These are phyloP conservation scores for Halocynthia aurantium DNA, from an alignment of 23 tunicate species.

Conservation along the genomic window DNA sequence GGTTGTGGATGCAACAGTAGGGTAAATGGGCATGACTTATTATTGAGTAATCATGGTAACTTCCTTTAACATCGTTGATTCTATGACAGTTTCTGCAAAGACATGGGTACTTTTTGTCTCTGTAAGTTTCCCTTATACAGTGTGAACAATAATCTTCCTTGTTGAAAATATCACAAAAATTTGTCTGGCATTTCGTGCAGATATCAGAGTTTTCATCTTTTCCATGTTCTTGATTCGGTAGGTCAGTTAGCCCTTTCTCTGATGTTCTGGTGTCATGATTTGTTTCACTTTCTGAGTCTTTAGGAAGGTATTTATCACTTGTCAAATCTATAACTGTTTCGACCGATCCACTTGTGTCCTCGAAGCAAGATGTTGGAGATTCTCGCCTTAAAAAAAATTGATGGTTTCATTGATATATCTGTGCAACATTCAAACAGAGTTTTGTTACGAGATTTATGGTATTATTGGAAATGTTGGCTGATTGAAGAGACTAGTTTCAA, in stretches of 20 bases:
- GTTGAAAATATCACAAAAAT: not conserved
- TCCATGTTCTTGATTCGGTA: not conserved
- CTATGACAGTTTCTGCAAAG: too few species aligned
- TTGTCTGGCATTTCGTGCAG: too few species aligned
- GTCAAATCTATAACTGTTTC: slow-evolving; percentile 20
- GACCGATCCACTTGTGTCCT: slow-evolving; percentile 20
- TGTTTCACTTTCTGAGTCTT: not conserved
- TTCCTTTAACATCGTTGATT: not conserved
- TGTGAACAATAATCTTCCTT: not conserved
- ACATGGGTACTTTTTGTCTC: not conserved
- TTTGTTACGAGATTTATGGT: not conserved
- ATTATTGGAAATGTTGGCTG: not conserved
- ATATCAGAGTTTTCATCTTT: too few species aligned
- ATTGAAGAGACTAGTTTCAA: too few species aligned
- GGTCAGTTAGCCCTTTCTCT: not conserved
- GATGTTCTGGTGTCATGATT: too few species aligned
- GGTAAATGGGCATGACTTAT: slow-evolving; percentile 9
- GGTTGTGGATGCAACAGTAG: not conserved
- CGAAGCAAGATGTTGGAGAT: slow-evolving; percentile 8
- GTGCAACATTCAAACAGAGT: not conserved
- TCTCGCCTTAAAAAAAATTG: not conserved
- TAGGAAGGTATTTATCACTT: not conserved
- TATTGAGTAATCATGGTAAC: too few species aligned
- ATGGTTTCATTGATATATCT: not conserved
- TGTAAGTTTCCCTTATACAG: not conserved